Base-by-base conservation (phyloP, 2,797 vertebrate genomes). In the Podarcis lilfordi region DNA sequence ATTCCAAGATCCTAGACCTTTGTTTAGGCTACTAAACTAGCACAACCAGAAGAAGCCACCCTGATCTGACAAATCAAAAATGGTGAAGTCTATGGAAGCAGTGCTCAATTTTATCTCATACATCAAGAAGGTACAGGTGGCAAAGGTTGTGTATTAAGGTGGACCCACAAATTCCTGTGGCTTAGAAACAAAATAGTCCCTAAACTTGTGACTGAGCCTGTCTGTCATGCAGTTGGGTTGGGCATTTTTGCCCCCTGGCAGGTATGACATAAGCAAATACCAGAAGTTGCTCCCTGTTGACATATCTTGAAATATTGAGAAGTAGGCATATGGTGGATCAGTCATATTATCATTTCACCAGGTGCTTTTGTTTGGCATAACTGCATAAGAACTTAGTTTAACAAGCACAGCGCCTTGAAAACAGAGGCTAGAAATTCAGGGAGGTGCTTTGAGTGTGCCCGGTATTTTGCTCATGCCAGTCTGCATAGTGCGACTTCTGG, bases 401-500 rank as follows among this genome's bases (percentile, higher is more conserved):
- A 45, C 79, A 82, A 32, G 68, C 5, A 45, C 13, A 64, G 5
- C 1, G 64, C 64, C 45, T 69, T 32, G 37, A 43, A 88, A 27
- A 19, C 10, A 40, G 21, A 74, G 92, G 91, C 84, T 88, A 89
- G n/a, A 95, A 94, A 23, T 80, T 68, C 6, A 82, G 80, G 43
- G 23, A 27, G 8, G 19, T 32, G 29, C 13, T 76, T 4, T 77
- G 37, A 17, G 3, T 35, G 43, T 8, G n/a, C 27, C n/a, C 17
- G 32, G 13, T 74, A 7, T 3, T 45, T 88, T 84, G 10, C n/a
- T 27, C 50, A 61, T 72, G 72, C 27, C 27, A 55, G 5, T 55
- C 19, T 15, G 19, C 32, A 17, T 74, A 74, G n/a, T 59, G 29
- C 64, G 5, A 13, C 23, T 61, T 59, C 50, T 61, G n/a, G n/a